A percentile compares a stretch with the other conserved stretches of the same genome.
These are phyloP conservation scores for Camelus bactrianus DNA, from an alignment of 2,113 vertebrate species.

Conservation along the genomic window DNA sequence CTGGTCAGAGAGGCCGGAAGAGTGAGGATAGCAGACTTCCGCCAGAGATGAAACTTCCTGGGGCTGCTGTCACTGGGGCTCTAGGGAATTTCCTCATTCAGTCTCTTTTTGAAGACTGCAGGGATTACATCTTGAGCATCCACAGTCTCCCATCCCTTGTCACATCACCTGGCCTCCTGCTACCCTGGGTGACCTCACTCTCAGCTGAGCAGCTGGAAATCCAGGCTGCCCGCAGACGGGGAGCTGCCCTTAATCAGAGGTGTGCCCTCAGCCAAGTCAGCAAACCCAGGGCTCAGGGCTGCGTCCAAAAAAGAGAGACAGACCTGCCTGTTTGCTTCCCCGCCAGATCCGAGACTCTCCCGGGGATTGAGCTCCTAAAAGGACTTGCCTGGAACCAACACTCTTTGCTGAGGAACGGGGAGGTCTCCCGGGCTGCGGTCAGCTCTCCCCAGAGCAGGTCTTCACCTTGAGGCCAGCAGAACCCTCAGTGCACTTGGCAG, in stretches of 20 bases:
- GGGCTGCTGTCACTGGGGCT: rapidly evolving
- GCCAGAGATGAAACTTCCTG: rapidly evolving
- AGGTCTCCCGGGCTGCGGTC: not conserved
- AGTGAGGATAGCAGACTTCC: not conserved
- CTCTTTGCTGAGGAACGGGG: not conserved
- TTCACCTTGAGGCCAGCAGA: not conserved
- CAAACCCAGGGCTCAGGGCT: not conserved
- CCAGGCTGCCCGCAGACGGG: not conserved
- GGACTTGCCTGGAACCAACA: not conserved
- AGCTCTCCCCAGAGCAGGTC: not conserved
- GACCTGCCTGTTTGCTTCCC: not conserved
- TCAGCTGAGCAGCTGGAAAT: not conserved
- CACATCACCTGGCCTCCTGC: not conserved
- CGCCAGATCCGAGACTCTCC: not conserved
- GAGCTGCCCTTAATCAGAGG: not conserved
- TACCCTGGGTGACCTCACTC: not conserved
- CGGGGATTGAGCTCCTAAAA: not conserved
- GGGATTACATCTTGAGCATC: not conserved
- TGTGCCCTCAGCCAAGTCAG: rapidly evolving
- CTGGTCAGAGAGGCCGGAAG: not conserved
- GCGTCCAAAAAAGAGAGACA: not conserved
- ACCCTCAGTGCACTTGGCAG: not conserved
- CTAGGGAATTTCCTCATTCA: not conserved
- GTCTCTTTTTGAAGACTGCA: not conserved
- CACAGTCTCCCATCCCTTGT: not conserved